Evolutionary conservation across 1,140 invertebrate genomes (phyloP).

Genomic region (Myzus persicae): DNA sequence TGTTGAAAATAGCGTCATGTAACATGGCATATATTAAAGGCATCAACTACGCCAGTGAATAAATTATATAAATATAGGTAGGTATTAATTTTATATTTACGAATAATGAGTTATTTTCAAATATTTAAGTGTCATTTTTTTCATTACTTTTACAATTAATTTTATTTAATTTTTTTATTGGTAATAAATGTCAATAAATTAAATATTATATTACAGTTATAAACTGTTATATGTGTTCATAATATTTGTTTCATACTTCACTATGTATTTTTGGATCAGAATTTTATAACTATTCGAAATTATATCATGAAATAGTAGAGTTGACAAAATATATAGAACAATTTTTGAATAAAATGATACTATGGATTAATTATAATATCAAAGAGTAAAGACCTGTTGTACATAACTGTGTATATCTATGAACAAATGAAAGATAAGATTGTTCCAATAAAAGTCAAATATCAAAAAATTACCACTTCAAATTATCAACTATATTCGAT

Average conservation of each 20-base stretch:
- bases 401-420: neutral
- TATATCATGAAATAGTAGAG: neutral
- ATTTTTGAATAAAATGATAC: neutral
- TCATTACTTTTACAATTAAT: neutral
- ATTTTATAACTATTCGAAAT: neutral
- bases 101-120: neutral
- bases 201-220: neutral
- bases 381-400: neutral
- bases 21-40: neutral
- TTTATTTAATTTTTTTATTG: neutral
- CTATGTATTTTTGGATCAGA: neutral
- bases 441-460: neutral
- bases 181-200: neutral
- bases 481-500: neutral
- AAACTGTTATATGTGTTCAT: neutral
- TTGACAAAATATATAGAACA: neutral
- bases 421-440: neutral
- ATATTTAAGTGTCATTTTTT: neutral
- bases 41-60: neutral
- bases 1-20: neutral
- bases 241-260: neutral
- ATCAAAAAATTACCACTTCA: neutral
- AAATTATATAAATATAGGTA: neutral
- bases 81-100: neutral
- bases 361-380: neutral